These are phyloP conservation scores for Pteruthius melanotis DNA, from an alignment of 2,113 vertebrate genomes.

Conservation along the genomic window DNA sequence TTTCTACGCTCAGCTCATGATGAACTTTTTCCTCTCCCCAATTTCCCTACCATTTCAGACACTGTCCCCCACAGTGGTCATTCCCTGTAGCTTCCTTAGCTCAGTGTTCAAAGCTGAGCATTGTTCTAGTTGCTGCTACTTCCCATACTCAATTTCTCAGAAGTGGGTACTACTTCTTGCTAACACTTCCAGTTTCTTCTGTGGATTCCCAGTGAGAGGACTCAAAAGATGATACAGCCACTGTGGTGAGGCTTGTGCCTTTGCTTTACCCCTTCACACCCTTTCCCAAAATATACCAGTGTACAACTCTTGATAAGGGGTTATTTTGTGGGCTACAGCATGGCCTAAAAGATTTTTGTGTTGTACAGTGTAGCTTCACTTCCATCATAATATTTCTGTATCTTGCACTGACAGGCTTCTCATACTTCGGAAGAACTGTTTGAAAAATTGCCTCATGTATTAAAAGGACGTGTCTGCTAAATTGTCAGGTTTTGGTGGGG, in stretches of 20 bases:
- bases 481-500: rapidly evolving
- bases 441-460: background rate
- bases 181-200: background rate
- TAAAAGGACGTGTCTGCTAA: background rate
- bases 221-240: background rate
- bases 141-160: background rate
- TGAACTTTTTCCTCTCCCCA: background rate
- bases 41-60: background rate
- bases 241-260: background rate
- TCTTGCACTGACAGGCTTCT: background rate
- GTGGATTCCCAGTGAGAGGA: background rate
- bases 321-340: background rate
- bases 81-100: background rate
- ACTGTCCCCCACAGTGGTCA: background rate
- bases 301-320: background rate
- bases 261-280: background rate
- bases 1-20: rapidly evolving
- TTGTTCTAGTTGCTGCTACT: background rate
- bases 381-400: background rate
- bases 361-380: background rate
- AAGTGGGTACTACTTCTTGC: background rate
- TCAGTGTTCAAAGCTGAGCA: background rate
- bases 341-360: background rate
- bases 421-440: background rate
- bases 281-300: background rate